A percentile compares a stretch with the other conserved stretches of the same genome.
Evolutionary conservation across 2,797 vertebrate genomes (phyloP).

Genomic region (Tokudaia muenninki): DNA sequence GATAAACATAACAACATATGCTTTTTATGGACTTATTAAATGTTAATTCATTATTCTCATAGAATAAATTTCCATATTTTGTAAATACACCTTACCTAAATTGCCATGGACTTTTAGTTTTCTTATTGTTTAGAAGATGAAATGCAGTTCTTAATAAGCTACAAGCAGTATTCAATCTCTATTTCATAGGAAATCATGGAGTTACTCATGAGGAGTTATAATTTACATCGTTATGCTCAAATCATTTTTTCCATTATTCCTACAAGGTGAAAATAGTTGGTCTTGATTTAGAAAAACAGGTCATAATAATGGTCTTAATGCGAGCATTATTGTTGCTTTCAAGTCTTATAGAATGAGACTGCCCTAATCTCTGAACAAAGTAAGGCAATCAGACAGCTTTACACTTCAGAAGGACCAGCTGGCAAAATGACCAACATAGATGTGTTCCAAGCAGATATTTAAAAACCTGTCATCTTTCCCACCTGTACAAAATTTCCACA

Average conservation of each 20-base stretch:
- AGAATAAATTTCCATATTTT: background rate
- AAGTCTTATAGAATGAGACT: background rate
- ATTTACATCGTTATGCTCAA: conserved; percentile 18
- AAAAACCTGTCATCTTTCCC: background rate
- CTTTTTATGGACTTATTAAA: background rate
- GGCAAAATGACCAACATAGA: background rate
- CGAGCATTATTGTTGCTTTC: conserved; percentile 10
- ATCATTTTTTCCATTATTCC: background rate
- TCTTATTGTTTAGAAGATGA: conserved; percentile 29
- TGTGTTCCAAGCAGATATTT: background rate
- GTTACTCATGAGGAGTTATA: conserved; percentile 12
- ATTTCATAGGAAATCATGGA: background rate
- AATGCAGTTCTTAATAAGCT: background rate
- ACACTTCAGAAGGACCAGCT: conserved; percentile 23
- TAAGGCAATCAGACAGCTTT: conserved; percentile 16
- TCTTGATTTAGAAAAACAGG: conserved; percentile 65
- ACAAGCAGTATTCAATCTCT: background rate
- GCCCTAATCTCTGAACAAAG: conserved; percentile 27
- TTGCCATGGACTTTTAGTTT: background rate
- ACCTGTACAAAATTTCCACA: background rate
- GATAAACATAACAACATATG: background rate
- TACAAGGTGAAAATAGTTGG: conserved; percentile 55
- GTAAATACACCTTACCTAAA: background rate
- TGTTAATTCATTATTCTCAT: background rate
- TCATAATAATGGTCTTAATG: conserved; percentile 59